Evolutionary conservation across 1,140 invertebrate species (phyloP), one percentile per base, ranked within the genome.

Genomic region (Leguminivora glycinivorella): DNA sequence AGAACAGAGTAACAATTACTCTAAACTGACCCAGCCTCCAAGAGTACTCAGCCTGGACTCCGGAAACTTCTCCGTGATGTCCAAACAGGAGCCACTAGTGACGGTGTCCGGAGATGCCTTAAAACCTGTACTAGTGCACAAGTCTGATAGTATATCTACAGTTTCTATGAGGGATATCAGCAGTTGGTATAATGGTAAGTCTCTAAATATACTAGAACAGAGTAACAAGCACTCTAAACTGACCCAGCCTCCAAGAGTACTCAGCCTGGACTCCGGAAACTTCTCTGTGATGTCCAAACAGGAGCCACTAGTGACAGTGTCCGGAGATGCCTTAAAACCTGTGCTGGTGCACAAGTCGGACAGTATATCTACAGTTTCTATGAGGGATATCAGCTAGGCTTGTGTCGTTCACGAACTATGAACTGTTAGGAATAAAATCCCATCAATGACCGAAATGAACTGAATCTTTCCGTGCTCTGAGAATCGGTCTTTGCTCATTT

Each of bases 331-430:
- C 0, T 70, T 88, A 71, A 90, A 85, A 38, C 88, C 87, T 0
- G 80, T 90, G 0, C 82, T 89, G 9, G 77, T 84, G 6, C 85
- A 91, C 69, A 85, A 85, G 1, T 85, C 85, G 0, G 90, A 92
- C 47, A 91, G 82, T 29, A 89, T 92, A 73, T 89, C 89, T 5
- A 84, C 89, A 22, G 92, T 93, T 14, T 92, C 93, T 24, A 92
- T 93, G 83, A 92, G 92, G 75, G 93, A 93, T 84, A 92, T 94
- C 69, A 94, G 92, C 74, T 92, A n/a, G n/a, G n/a, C n/a, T n/a
- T n/a, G n/a, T n/a, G n/a, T n/a, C n/a, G n/a, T n/a, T n/a, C n/a
- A n/a, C n/a, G n/a, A n/a, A n/a, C n/a, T n/a, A n/a, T n/a, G n/a
- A n/a, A n/a, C n/a, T n/a, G n/a, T n/a, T n/a, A n/a, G n/a, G n/a